Evolutionary conservation across 1,140 invertebrate genomes (phyloP).

Genomic region (Apis dorsata): DNA sequence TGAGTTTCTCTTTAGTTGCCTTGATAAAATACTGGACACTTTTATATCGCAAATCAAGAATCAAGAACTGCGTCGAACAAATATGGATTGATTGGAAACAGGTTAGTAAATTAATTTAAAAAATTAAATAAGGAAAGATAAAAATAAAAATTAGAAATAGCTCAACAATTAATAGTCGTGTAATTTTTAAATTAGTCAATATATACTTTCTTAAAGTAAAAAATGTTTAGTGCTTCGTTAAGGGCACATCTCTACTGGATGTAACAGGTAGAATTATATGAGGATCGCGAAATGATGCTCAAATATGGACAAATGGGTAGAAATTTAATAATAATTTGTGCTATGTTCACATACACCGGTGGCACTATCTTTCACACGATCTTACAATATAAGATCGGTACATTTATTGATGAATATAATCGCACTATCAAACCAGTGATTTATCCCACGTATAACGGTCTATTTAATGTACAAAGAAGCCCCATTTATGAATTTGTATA

Average conservation of each 20-base stretch:
- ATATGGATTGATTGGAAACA: constrained; percentile 60
- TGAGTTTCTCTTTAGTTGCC: constrained; percentile 4
- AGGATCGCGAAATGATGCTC: constrained; percentile 43
- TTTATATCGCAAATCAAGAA: not conserved
- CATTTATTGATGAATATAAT: constrained; percentile 39
- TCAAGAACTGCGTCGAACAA: constrained; percentile 48
- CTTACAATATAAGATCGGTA: constrained; percentile 11
- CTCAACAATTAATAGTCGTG: no score
- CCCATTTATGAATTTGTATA: constrained; percentile 60
- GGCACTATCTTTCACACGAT: constrained; percentile 41
- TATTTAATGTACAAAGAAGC: constrained; percentile 34
- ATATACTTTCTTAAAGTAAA: no score
- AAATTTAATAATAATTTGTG: constrained; percentile 45
- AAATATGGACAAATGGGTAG: constrained; percentile 48
- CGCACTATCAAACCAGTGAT: constrained; percentile 45
- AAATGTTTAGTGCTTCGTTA: not conserved
- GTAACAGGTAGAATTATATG: constrained; percentile 20
- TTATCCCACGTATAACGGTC: constrained; percentile 51
- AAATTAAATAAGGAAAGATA: no score
- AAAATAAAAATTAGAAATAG: no score
- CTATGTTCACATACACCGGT: constrained; percentile 51
- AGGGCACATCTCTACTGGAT: not conserved
- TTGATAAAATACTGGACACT: constrained; percentile 48
- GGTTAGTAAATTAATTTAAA: constrained; percentile 12
- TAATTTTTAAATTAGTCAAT: no score